Evolutionary conservation across 2,888 invertebrate species (phyloP).

Genomic region (Galeopsomyia nigrocyanea): DNA sequence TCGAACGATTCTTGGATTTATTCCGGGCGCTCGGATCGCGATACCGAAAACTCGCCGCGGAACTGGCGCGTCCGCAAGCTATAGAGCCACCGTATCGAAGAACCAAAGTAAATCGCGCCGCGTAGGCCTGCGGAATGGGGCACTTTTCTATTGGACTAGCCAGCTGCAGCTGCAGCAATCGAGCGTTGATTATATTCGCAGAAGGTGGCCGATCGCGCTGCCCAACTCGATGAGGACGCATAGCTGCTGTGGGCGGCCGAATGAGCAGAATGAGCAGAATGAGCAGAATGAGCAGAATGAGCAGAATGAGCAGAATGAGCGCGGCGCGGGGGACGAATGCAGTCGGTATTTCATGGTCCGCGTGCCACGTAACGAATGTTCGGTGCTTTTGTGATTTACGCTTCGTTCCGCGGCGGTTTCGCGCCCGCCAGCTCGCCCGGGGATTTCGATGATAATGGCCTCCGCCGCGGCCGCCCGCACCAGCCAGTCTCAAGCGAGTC

Average conservation of each 20-base stretch:
- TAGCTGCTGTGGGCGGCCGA: not conserved
- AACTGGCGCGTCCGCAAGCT: slow-evolving; percentile 5
- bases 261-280: not conserved
- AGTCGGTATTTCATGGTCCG: slow-evolving; percentile 62
- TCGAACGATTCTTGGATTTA: slow-evolving; percentile 43
- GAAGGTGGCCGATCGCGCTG: too few relatives aligned
- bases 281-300: not conserved
- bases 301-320: slow-evolving; percentile 34
- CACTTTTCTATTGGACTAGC: too few relatives aligned
- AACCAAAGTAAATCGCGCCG: slow-evolving; percentile 48
- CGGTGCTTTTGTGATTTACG: slow-evolving; percentile 64
- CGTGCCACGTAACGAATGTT: slow-evolving; percentile 63
- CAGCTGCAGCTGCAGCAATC: too few relatives aligned
- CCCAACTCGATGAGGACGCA: too few relatives aligned
- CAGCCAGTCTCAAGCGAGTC: slow-evolving; percentile 13
- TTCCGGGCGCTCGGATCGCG: slow-evolving; percentile 39
- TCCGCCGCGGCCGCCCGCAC: not conserved
- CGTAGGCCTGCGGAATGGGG: slow-evolving; percentile 46
- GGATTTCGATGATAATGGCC: slow-evolving; percentile 42
- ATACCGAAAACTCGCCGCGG: slow-evolving; percentile 33
- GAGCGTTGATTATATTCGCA: too few relatives aligned
- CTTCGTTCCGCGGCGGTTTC: slow-evolving; percentile 35
- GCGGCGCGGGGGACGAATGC: slow-evolving; percentile 43
- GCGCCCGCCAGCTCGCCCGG: slow-evolving; percentile 25
- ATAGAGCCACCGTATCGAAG: not conserved